Evolutionary conservation across 2,113 vertebrate species (phyloP), one percentile per base, ranked within the genome.

Genomic region (Hemicordylus capensis): DNA sequence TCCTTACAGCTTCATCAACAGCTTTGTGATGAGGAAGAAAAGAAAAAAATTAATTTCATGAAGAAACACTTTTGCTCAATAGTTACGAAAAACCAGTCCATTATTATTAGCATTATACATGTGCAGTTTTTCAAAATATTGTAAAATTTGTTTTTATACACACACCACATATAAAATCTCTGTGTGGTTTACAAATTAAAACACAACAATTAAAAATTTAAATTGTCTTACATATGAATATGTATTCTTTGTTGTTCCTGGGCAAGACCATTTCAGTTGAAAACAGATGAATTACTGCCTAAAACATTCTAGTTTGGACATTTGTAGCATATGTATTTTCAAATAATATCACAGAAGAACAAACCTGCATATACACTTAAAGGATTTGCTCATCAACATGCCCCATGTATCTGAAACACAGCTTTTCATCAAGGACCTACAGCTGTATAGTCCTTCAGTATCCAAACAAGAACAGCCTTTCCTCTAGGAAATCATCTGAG

Each of bases 1-100:
- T 92, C 93, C 98, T 96, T 26, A 99, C 96, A 2, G 99, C 99
- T 92, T 98, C 98, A 42, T 99, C 98, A 0, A 99, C 98, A 88
- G 97, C 99, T 99, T 20, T 9, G 1, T 22, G 58, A 24, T 58
- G 22, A 87, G 64, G 54, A 63, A 81, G 83, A 83, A 56, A 61
- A 7, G 76, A 6, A 5, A n/a, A n/a, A n/a, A 2, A 15, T 26
- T 69, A 1, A 4, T 20, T 39, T 56, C 39, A 42, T 39, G 46
- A 7, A 75, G 14, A 82, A 37, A 58, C 17, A 4, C 24, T 14
- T 24, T 9, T 1, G 5, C 9, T 1, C 66, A 76, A 73, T 19
- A 15, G 0, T 51, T 4, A 70, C 69, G 76, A 64, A 42, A n/a
- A 54, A 66, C n/a, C 56, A 37, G 37, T 34, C 20, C 11, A 61